These are phyloP conservation scores for Lipotes vexillifer DNA, from an alignment of 2,113 vertebrate species.

Conservation along the genomic window DNA sequence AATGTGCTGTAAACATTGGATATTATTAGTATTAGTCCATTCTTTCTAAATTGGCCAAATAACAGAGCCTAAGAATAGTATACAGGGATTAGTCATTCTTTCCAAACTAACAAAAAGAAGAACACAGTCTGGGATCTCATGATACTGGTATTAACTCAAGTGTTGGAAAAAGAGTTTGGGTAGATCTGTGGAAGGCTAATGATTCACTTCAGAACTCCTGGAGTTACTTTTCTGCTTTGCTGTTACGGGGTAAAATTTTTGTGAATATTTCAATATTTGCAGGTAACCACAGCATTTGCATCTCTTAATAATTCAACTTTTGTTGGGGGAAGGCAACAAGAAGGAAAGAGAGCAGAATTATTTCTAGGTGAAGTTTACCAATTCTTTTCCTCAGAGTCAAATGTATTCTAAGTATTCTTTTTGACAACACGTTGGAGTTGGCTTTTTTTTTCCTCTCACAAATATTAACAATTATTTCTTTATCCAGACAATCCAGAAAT, in stretches of 20 bases:
- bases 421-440: not conserved
- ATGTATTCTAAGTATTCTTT: not conserved
- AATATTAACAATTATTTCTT: not conserved
- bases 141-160: not conserved
- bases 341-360: not conserved
- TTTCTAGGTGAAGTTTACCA: not conserved
- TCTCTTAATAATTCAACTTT: not conserved
- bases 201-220: not conserved
- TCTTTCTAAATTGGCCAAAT: conserved; percentile 56
- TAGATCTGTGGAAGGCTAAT: not conserved
- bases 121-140: conserved; percentile 15
- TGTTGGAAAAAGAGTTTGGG: not conserved
- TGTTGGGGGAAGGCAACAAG: not conserved
- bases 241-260: not conserved
- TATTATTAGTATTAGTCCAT: conserved; percentile 58
- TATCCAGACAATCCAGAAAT: not conserved
- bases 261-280: not conserved
- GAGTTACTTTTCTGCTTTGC: not conserved
- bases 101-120: conserved; percentile 51
- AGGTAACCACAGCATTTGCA: not conserved
- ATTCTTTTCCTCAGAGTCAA: not conserved
- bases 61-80: conserved; percentile 68
- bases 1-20: conserved; percentile 21
- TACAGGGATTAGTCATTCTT: conserved; percentile 70
- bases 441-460: not conserved